Conservation (phyloP, 2,113 vertebrate species). For the Orientallactaga bullata region DNA sequence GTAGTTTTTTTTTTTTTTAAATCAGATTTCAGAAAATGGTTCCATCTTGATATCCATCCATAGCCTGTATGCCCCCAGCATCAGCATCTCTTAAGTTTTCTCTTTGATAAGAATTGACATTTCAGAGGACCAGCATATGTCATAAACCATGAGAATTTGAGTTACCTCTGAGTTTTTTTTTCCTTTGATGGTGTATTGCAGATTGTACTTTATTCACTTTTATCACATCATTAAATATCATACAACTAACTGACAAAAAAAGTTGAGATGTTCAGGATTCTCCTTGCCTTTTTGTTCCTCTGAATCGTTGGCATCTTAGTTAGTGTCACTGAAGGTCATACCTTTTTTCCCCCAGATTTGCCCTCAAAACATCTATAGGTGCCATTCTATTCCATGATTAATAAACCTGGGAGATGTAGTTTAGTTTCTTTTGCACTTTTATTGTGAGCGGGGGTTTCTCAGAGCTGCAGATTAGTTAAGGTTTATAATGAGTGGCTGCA, state of each 20-base stretch:
- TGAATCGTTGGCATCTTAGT: not conserved
- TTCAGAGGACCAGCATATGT: conserved; percentile 44
- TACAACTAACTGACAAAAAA: not conserved
- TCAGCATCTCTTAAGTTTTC: not conserved
- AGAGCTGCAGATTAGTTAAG: conserved; percentile 6
- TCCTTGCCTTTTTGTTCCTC: not conserved
- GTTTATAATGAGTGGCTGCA: not conserved
- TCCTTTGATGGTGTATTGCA: not conserved
- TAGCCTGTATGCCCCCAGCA: not conserved
- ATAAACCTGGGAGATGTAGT: not conserved
- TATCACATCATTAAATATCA: not conserved
- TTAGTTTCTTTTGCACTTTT: not conserved
- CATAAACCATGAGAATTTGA: conserved; percentile 13
- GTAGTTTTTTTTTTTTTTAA: not conserved
- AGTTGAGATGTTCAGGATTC: not conserved
- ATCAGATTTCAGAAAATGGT: not conserved
- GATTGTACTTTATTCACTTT: not conserved
- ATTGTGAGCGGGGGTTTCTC: conserved; percentile 10
- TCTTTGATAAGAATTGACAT: conserved; percentile 17
- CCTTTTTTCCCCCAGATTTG: not conserved
- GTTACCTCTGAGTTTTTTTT: not conserved
- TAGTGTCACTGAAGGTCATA: not conserved
- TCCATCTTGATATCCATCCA: not conserved
- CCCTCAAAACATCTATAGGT: conserved; percentile 8
- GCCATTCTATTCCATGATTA: conserved; percentile 17